Conservation (phyloP, 2,888 invertebrate species). For the Linyphia triangularis region DNA sequence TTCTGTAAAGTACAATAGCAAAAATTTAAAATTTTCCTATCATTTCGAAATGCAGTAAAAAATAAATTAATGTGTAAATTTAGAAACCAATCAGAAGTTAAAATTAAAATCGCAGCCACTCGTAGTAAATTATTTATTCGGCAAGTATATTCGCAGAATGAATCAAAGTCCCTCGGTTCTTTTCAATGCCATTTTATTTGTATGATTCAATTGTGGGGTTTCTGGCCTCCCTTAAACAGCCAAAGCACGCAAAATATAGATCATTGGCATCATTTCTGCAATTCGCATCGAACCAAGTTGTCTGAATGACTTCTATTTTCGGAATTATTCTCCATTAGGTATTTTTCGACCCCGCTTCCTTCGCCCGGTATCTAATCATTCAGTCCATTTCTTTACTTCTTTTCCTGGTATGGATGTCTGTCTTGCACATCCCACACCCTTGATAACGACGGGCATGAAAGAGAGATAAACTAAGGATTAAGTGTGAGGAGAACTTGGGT, state of each 20-base stretch:
- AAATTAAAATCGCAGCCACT: too few relatives aligned
- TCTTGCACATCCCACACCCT: background rate
- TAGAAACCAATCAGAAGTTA: too few relatives aligned
- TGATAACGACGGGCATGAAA: background rate
- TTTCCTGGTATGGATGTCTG: background rate
- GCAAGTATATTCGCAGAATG: too few relatives aligned
- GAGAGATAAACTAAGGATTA: background rate
- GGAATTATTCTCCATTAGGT: background rate
- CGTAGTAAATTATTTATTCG: too few relatives aligned
- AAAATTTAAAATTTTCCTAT: too few relatives aligned
- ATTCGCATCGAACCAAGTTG: background rate
- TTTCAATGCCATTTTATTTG: background rate
- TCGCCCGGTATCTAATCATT: background rate
- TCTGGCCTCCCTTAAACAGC: background rate
- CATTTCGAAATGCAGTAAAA: too few relatives aligned
- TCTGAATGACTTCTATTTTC: slow-evolving; percentile 8
- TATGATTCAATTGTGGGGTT: background rate
- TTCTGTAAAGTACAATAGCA: too few relatives aligned
- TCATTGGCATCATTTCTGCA: slow-evolving; percentile 16
- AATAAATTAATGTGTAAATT: too few relatives aligned
- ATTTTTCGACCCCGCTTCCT: background rate
- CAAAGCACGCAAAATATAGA: slow-evolving; percentile 14
- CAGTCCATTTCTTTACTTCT: background rate
- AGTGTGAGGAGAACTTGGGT: background rate
- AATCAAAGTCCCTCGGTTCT: too few relatives aligned